These are phyloP conservation scores for Charaxes varanes DNA, from an alignment of 1,140 invertebrate species.

Conservation along the genomic window DNA sequence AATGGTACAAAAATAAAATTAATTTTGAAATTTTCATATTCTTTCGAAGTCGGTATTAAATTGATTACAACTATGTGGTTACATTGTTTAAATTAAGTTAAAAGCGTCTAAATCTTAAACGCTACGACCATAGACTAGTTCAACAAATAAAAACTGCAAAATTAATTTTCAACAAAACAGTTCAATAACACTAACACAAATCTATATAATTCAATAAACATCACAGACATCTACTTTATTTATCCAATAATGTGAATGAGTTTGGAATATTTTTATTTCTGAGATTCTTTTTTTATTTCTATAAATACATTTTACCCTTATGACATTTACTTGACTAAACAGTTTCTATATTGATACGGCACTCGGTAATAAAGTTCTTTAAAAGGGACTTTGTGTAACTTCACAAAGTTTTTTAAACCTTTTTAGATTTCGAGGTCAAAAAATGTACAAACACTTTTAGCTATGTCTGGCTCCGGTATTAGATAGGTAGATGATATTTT, in stretches of 20 bases:
- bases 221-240: slow-evolving; percentile 63
- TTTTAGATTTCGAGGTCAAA: no score
- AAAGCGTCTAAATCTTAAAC: slow-evolving; percentile 2
- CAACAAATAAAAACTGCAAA: slow-evolving; percentile 16
- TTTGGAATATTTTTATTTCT: slow-evolving; percentile 34
- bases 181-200: slow-evolving; percentile 42
- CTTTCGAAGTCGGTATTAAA: slow-evolving; percentile 11
- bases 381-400: background rate
- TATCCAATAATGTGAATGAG: slow-evolving; percentile 48
- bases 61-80: slow-evolving; percentile 2
- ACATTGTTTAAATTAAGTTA: no score
- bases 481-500: no score
- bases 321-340: slow-evolving; percentile 45
- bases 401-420: background rate
- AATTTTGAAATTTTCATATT: background rate
- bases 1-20: no score
- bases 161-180: slow-evolving; percentile 27
- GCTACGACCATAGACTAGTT: slow-evolving; percentile 1
- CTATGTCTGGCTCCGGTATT: no score
- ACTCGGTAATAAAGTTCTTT: slow-evolving; percentile 31
- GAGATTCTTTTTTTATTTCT: slow-evolving; percentile 48
- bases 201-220: slow-evolving; percentile 46
- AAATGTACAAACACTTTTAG: no score
- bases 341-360: slow-evolving; percentile 42
- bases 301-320: slow-evolving; percentile 32